Percentiles rank a stretch among this genome's conserved stretches.
phyloP scores from a whole-genome alignment of 2,888 invertebrate species.

The Himalopsyche anomala region DNA sequence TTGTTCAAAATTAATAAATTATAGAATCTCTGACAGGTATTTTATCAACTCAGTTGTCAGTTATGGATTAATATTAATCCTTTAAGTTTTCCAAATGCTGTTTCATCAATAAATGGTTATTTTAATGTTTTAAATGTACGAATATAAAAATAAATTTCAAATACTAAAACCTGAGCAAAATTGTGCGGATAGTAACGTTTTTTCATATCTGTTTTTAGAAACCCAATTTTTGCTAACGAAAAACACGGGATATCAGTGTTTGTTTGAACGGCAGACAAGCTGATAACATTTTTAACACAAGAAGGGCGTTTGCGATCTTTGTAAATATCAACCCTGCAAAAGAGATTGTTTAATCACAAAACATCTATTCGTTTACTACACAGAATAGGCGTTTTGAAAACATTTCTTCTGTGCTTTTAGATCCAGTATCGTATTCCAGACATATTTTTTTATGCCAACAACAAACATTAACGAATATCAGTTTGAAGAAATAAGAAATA shows the following conservation, averaged over 20 bases:
- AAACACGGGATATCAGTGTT: background rate
- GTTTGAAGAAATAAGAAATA: background rate
- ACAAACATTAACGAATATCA: background rate
- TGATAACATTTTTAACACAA: slow-evolving; percentile 2
- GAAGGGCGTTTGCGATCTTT: slow-evolving; percentile 2
- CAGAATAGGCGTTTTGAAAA: slow-evolving; percentile 1
- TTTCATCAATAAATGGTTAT: background rate
- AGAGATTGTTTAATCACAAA: slow-evolving; percentile 1
- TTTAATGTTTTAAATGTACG: too few species aligned
- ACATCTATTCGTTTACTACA: background rate
- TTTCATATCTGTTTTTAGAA: background rate
- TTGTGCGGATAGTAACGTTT: background rate
- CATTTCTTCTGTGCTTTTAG: background rate
- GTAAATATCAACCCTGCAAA: background rate
- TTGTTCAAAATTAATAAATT: too few species aligned
- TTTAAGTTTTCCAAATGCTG: too few species aligned
- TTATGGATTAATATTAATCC: too few species aligned
- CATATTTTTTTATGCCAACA: background rate
- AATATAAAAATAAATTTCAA: background rate
- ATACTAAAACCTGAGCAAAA: background rate
- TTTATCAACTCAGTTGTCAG: too few species aligned
- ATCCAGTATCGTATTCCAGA: background rate
- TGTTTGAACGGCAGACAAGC: background rate
- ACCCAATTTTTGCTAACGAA: background rate
- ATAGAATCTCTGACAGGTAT: too few species aligned